Base-by-base conservation (phyloP, 2,113 vertebrate species). In the Rhinogobius similis region DNA sequence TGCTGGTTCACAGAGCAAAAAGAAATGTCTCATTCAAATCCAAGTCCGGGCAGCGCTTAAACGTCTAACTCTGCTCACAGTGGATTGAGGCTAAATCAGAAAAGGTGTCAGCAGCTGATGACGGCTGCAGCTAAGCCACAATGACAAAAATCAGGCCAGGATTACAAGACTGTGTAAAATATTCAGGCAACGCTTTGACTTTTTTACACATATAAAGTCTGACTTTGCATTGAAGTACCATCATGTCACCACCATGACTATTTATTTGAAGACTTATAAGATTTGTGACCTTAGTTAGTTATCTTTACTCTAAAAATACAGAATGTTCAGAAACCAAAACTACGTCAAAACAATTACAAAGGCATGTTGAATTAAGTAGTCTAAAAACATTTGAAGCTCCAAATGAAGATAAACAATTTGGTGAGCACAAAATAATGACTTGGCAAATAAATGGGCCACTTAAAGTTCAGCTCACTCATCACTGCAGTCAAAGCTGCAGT, bases 1-100 rank as follows among this genome's bases (percentile, higher is more conserved):
- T 65, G 85, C 67, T 63, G 76, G 85, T 77, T 92, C 79, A 78
- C 76, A 86, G 78, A 92, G 89, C 92, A 92, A 93, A 93, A 88
- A 91, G 86, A 83, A 85, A 86, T 82, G 78, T 90, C 91, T 92
- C 93, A 92, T 91, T 92, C 83, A 89, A 91, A 93, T 92, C 64
- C 70, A 79, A 80, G 80, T 76, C 82, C 76, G 76, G 83, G 87
- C 85, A 62, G 79, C 55, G 68, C 86, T 48, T 38, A 52, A 69
- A 39, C 86, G 88, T 89, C 88, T 90, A 82, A 74, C 63, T 66
- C 67, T 72, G 74, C 71, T 89, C 85, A 67, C n/a, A 66, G 70
- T 86, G 86, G 89, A 90, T 89, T 76, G 77, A 85, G 82, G 83
- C 78, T 67, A 82, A 88, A 90, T 84, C 84, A 70, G 72, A 76